Base-by-base conservation (phyloP, 2,113 vertebrate genomes). In the Panthera uncia region DNA sequence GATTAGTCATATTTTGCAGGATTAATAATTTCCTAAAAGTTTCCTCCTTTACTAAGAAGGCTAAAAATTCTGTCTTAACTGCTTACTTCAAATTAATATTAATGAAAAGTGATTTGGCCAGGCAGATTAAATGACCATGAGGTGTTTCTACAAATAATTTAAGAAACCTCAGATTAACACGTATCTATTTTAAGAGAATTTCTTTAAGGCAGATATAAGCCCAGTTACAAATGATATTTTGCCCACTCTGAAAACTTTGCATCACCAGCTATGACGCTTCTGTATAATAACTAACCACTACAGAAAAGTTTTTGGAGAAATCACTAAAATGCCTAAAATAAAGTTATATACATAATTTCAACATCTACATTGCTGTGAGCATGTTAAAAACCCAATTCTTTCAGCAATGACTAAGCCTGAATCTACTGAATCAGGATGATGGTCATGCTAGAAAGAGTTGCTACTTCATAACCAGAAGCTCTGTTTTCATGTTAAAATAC, bases 1-100 rank as follows among this genome's bases (percentile, higher is more conserved):
- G 65, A 94, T 85, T 87, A 88, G 76, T 95, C 79, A 68, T 97
- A 36, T 4, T 93, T 48, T 88, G 92, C 66, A 89, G 66, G 38
- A 94, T 97, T 95, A 95, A 52, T 74, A 90, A 94, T 66, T 80
- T 93, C 63, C 92, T 91, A 93, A 98, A 97, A 98, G 79, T n/a
- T 86, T 89, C 55, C 38, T 97, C 68, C 61, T 25, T 36, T 89
- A 65, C 80, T 50, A 15, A 85, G 29, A 7, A 96, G 8, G 50
- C 4, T 89, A 41, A 94, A 97, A 95, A 92, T 31, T 81, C 12
- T 91, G 0, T 57, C 16, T 8, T 95, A 48, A 73, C 71, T 93
- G 10, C 89, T 96, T 92, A 91, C 21, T 87, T 94, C 80, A 93
- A 52, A 12, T 57, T 94, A 85, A 38, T 74, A 57, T 63, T 81